Evolutionary conservation across 2,888 invertebrate genomes (phyloP).

Genomic region (Lampropteryx suffumata): DNA sequence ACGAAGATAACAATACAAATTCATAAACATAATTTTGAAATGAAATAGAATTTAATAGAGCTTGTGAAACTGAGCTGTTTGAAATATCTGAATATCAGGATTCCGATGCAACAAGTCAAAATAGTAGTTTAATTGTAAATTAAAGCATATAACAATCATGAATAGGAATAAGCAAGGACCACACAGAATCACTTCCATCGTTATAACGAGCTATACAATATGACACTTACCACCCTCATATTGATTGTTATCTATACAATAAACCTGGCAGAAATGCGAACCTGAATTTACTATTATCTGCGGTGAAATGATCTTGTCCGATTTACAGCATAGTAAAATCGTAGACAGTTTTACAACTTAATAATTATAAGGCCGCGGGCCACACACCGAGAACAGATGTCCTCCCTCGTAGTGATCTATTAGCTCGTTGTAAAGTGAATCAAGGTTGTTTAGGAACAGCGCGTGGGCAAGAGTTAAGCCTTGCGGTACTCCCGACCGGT

Average conservation of each 20-base stretch:
- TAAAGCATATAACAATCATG: conserved; percentile 1
- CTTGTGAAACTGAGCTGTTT: neutral
- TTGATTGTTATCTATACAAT: conserved; percentile 36
- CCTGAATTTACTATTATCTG: conserved; percentile 36
- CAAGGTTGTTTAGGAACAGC: conserved; percentile 37
- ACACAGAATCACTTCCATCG: conserved; percentile 16
- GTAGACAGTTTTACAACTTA: conserved; percentile 51
- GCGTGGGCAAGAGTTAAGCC: conserved; percentile 56
- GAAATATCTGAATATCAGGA: neutral
- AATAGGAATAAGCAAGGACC: conserved; percentile 15
- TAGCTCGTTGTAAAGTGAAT: conserved; percentile 36
- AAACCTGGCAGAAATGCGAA: conserved; percentile 42
- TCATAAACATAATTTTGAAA: neutral
- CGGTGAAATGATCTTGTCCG: conserved; percentile 43
- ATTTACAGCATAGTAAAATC: conserved; percentile 45
- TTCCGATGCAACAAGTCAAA: conserved; percentile 2
- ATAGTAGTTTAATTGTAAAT: conserved; percentile 9
- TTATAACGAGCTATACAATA: conserved; percentile 24
- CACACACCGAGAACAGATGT: conserved; percentile 57
- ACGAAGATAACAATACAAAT: no score
- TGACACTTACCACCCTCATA: conserved; percentile 22
- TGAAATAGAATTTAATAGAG: conserved; percentile 2
- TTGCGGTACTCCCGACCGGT: conserved; percentile 55
- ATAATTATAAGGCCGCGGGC: conserved; percentile 50
- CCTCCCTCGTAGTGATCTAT: conserved; percentile 61